Evolutionary conservation across 2,797 vertebrate genomes (phyloP).

Genomic region (Dermochelys coriacea): DNA sequence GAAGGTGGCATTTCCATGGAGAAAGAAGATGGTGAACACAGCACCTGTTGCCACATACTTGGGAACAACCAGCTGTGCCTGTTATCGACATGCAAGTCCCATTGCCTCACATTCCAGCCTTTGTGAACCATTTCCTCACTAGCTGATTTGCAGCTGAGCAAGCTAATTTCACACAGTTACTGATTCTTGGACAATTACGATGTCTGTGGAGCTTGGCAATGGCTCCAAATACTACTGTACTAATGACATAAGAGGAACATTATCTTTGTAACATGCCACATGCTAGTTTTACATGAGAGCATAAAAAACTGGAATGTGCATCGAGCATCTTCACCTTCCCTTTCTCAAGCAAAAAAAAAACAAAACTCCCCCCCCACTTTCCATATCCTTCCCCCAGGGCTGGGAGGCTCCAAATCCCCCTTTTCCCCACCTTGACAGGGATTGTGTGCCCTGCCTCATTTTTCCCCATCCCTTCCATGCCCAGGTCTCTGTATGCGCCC

Average conservation of each 20-base stretch:
- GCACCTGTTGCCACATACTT: background rate
- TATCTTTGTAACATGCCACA: background rate
- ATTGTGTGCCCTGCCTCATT: no score
- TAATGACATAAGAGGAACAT: background rate
- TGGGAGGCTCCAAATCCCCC: background rate
- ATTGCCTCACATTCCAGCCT: background rate
- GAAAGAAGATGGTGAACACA: background rate
- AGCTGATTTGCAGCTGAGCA: background rate
- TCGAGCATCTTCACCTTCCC: background rate
- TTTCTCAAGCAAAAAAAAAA: background rate
- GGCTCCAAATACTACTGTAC: background rate
- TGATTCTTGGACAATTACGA: background rate
- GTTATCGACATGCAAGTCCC: background rate
- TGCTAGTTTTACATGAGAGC: conserved; percentile 4
- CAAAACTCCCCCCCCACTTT: no score
- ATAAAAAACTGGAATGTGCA: background rate
- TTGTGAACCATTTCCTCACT: background rate
- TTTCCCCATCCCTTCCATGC: background rate
- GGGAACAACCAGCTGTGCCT: background rate
- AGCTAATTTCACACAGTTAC: background rate
- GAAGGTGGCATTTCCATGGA: background rate
- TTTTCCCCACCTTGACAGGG: background rate
- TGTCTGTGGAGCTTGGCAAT: background rate
- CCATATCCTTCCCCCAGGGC: background rate
- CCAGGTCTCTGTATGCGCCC: background rate